Conservation (phyloP, 2,888 invertebrate genomes). For the Melipona bicolor region DNA sequence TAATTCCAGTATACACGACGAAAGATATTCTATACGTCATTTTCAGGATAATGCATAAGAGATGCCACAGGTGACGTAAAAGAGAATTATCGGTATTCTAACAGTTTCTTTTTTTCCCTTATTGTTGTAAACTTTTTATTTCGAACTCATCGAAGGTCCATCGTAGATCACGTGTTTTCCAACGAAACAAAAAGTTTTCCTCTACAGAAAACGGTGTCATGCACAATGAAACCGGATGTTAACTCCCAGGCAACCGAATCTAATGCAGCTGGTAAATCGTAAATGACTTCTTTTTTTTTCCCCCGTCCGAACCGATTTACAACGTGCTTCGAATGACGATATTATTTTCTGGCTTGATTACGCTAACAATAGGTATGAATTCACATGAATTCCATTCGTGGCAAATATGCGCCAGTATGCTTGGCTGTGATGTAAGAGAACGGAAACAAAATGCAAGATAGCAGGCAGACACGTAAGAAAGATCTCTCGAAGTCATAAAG, state of each 20-base stretch:
- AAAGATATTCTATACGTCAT: background rate
- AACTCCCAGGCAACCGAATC: constrained; percentile 18
- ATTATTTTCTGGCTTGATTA: constrained; percentile 36
- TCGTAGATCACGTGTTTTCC: background rate
- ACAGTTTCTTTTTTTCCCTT: background rate
- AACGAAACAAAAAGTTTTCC: constrained; percentile 15
- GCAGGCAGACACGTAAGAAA: constrained; percentile 35
- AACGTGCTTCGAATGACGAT: constrained; percentile 18
- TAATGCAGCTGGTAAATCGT: constrained; percentile 6
- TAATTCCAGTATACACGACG: background rate
- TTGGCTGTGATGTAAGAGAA: constrained; percentile 65
- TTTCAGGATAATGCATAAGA: background rate
- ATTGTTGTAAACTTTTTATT: background rate
- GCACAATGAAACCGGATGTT: constrained; percentile 23
- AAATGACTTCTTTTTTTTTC: background rate
- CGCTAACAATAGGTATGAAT: constrained; percentile 44
- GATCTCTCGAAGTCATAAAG: constrained; percentile 53
- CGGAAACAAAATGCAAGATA: constrained; percentile 70
- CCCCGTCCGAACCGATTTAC: constrained; percentile 17
- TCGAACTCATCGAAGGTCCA: constrained; percentile 2
- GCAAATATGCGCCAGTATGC: constrained; percentile 22
- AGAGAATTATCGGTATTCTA: background rate
- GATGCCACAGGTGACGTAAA: background rate
- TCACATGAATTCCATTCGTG: constrained; percentile 47
- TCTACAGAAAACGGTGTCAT: background rate